These are phyloP conservation scores for Diarsia mendica DNA, from an alignment of 2,888 invertebrate genomes.

Conservation along the genomic window DNA sequence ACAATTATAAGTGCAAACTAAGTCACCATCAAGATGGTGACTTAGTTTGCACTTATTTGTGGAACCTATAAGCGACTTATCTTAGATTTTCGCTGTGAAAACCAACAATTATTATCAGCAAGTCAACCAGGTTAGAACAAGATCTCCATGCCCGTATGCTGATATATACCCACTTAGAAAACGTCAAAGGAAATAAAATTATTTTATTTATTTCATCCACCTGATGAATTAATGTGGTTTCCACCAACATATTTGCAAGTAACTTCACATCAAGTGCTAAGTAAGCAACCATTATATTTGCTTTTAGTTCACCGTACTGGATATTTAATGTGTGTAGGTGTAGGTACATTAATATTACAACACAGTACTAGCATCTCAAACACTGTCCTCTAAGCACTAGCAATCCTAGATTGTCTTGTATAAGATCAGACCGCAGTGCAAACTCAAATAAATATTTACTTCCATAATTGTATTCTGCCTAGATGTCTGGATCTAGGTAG, in stretches of 20 bases:
- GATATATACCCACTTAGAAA: background rate
- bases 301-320: background rate
- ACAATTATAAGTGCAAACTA: background rate
- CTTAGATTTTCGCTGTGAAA: background rate
- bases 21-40: background rate
- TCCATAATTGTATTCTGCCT: constrained; percentile 26
- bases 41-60: no score
- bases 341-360: constrained; percentile 20
- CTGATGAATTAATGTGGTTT: background rate
- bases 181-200: background rate
- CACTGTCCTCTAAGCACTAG: constrained; percentile 10
- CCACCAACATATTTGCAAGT: background rate
- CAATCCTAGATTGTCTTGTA: constrained; percentile 21
- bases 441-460: constrained; percentile 40
- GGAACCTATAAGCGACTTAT: background rate
- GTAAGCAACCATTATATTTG: constrained; percentile 1
- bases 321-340: constrained; percentile 1
- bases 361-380: constrained; percentile 10
- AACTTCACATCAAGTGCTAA: background rate
- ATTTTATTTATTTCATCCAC: background rate
- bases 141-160: background rate
- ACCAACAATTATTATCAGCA: background rate
- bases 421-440: background rate
- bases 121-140: background rate
- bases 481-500: constrained; percentile 7